A percentile compares a stretch with the other conserved stretches of the same genome.
phyloP scores from a whole-genome alignment of 2,888 invertebrate species.

The Saturnia pavonia region DNA sequence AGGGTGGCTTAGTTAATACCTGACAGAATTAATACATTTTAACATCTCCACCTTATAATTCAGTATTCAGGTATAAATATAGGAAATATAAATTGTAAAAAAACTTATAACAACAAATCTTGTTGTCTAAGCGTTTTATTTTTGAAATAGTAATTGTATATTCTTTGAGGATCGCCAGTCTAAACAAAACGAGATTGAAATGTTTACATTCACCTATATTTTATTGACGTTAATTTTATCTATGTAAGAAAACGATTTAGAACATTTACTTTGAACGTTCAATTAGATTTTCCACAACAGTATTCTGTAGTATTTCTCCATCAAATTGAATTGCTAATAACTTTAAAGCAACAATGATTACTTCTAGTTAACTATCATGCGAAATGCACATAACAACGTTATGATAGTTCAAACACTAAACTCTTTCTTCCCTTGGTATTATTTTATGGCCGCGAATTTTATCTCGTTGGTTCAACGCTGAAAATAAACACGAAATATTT shows the following conservation, averaged over 20 bases:
- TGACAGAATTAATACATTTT: constrained; percentile 68
- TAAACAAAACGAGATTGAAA: constrained; percentile 23
- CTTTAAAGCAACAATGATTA: constrained; percentile 46
- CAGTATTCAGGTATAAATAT: constrained; percentile 13
- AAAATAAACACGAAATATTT: constrained; percentile 63
- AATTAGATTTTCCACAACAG: constrained; percentile 33
- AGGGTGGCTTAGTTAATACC: constrained; percentile 56
- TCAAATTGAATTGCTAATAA: constrained; percentile 50
- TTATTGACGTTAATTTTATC: constrained; percentile 24
- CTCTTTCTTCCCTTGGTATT: constrained; percentile 56
- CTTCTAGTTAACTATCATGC: constrained; percentile 48
- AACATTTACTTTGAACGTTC: constrained; percentile 39
- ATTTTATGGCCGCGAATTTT: constrained; percentile 67
- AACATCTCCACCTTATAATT: constrained; percentile 30
- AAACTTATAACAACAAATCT: constrained; percentile 21
- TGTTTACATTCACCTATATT: constrained; percentile 22
- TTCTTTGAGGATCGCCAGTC: constrained; percentile 21
- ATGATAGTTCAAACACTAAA: constrained; percentile 61
- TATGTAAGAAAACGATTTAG: constrained; percentile 24
- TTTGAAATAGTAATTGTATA: constrained; percentile 23
- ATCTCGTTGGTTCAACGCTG: constrained; percentile 63
- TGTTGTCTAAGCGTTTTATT: constrained; percentile 22
- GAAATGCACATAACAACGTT: constrained; percentile 43
- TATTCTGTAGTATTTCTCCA: constrained; percentile 36
- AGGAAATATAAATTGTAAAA: constrained; percentile 23